These are phyloP conservation scores for Melanchra persicariae DNA, from an alignment of 2,888 invertebrate species.

Conservation along the genomic window DNA sequence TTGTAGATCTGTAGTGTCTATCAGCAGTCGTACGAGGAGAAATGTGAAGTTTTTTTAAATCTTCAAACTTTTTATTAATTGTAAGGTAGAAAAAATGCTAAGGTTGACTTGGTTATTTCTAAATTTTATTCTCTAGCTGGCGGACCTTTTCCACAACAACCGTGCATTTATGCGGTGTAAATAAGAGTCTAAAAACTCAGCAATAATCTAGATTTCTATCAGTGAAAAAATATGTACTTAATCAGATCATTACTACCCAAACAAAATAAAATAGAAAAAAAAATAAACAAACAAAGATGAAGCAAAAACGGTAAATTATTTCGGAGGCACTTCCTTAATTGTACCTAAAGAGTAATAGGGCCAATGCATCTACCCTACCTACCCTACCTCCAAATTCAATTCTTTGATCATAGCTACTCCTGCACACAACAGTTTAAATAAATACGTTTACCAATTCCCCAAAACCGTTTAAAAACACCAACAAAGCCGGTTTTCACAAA, in stretches of 20 bases:
- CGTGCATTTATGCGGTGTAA: not conserved
- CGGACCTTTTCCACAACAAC: too few species aligned
- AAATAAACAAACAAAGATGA: not conserved
- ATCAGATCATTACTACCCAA: too few species aligned
- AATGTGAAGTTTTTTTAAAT: not conserved
- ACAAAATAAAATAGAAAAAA: too few species aligned
- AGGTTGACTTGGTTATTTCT: not conserved
- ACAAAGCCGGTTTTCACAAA: conserved; percentile 32
- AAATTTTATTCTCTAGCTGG: not conserved
- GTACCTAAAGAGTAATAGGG: too few species aligned
- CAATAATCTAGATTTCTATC: not conserved
- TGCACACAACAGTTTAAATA: not conserved
- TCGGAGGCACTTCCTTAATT: too few species aligned
- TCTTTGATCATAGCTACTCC: not conserved
- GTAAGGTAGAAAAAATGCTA: too few species aligned
- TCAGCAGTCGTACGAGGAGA: conserved; percentile 1
- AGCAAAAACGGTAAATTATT: not conserved
- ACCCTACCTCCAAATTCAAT: not conserved
- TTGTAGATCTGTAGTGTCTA: not conserved
- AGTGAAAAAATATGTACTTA: too few species aligned
- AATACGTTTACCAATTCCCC: conserved; percentile 8
- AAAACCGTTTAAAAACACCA: conserved; percentile 29
- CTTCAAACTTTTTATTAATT: too few species aligned
- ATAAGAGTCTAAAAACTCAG: not conserved
- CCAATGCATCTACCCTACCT: not conserved